These are phyloP conservation scores for Ptilonorhynchus violaceus DNA, from an alignment of 2,113 vertebrate genomes.

Conservation along the genomic window DNA sequence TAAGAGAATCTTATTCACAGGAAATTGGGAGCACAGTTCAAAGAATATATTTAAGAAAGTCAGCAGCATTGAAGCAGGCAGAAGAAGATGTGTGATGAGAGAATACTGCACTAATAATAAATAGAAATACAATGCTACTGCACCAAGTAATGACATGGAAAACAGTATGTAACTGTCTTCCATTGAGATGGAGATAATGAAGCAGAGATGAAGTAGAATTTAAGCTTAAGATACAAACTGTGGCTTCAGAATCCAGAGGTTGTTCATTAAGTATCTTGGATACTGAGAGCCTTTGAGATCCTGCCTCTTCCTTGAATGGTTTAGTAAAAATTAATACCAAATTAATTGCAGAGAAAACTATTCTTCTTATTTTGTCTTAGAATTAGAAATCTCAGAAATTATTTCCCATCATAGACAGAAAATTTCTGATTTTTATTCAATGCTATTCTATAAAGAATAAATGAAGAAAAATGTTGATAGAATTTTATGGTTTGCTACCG, in stretches of 20 bases:
- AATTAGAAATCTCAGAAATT: background rate
- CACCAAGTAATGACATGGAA: background rate
- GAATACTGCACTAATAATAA: background rate
- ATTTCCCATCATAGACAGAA: background rate
- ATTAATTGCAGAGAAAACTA: background rate
- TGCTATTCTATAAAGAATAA: background rate
- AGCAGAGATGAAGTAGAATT: background rate
- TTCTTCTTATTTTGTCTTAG: background rate
- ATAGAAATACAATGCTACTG: background rate
- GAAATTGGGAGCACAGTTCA: slow-evolving; percentile 48
- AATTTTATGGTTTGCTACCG: background rate
- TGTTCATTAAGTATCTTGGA: background rate
- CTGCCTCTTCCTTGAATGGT: background rate
- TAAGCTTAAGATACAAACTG: background rate
- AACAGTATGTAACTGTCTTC: background rate
- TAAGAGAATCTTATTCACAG: background rate
- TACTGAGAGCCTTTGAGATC: background rate
- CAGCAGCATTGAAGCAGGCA: background rate
- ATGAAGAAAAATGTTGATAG: background rate
- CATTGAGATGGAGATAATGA: background rate
- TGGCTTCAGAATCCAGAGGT: background rate
- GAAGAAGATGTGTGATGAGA: background rate
- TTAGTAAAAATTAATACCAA: background rate
- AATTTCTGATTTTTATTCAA: background rate
- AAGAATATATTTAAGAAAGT: background rate